A percentile compares a stretch with the other conserved stretches of the same genome.
phyloP scores from a whole-genome alignment of 2,797 vertebrate genomes.

The Pogonophryne albipinna region DNA sequence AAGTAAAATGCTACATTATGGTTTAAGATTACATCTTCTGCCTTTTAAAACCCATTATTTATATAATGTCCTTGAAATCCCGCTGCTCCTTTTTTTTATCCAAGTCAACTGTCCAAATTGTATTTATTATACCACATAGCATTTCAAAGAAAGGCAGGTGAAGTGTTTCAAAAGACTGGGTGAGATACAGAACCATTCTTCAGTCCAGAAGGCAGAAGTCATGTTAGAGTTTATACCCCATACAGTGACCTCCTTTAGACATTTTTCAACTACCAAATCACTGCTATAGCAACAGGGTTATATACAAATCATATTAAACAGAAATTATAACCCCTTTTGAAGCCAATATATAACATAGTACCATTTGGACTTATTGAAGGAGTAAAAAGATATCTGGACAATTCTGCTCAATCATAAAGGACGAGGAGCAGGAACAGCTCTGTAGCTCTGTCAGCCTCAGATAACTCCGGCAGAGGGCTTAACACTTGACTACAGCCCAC shows the following conservation, averaged over 20 bases:
- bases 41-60: constrained; percentile 2
- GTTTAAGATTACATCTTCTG: background rate
- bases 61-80: background rate
- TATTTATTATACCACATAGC: constrained; percentile 24
- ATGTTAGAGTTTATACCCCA: constrained; percentile 17
- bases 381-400: constrained; percentile 17
- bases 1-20: background rate
- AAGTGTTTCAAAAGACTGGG: constrained; percentile 16
- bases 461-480: constrained; percentile 58
- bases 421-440: constrained; percentile 41
- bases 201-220: constrained; percentile 31
- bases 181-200: constrained; percentile 23
- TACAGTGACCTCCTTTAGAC: constrained; percentile 19
- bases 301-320: constrained; percentile 40
- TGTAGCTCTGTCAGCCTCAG: constrained; percentile 57
- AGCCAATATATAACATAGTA: constrained; percentile 25
- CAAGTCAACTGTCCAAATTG: constrained; percentile 21
- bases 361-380: constrained; percentile 12
- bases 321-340: constrained; percentile 13
- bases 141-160: constrained; percentile 15
- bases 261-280: background rate
- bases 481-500: constrained; percentile 55
- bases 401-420: constrained; percentile 45
- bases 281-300: constrained; percentile 18
- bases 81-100: constrained; percentile 18